Conservation (phyloP, 92 coral and sea anemone genomes). For the Palythoa heliodiscus region DNA sequence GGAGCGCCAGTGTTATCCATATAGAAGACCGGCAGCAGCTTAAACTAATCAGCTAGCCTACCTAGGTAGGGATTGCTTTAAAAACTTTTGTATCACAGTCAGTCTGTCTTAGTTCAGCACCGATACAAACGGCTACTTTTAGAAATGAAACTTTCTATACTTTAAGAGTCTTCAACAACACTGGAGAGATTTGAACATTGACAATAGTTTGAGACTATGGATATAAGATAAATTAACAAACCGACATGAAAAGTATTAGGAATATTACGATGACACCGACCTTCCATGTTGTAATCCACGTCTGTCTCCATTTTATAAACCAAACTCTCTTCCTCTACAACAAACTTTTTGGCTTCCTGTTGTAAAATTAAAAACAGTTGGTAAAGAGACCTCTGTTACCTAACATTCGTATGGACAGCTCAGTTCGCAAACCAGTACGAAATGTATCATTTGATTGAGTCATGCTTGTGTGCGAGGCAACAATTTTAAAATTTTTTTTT, state of each 20-base stretch:
- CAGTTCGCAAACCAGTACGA: background rate
- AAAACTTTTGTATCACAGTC: too few species aligned
- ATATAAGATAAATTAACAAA: background rate
- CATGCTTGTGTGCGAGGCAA: too few species aligned
- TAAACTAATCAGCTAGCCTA: too few species aligned
- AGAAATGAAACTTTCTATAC: too few species aligned
- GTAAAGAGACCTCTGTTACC: background rate
- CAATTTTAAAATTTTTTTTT: too few species aligned
- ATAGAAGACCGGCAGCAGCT: too few species aligned
- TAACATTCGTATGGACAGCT: background rate
- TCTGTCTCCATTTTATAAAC: conserved; percentile 89
- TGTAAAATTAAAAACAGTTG: background rate
- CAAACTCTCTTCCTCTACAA: conserved; percentile 81
- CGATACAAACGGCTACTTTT: too few species aligned
- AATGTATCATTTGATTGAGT: background rate
- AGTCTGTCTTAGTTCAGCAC: too few species aligned
- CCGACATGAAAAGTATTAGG: background rate
- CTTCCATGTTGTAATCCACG: conserved; percentile 98
- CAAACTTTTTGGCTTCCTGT: conserved; percentile 83
- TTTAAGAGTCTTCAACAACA: too few species aligned
- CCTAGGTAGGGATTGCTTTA: too few species aligned
- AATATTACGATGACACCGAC: conserved; percentile 30
- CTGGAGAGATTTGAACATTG: background rate
- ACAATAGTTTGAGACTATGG: background rate
- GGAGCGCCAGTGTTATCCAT: too few species aligned